These are phyloP conservation scores for Mustelus asterias DNA, from an alignment of 2,113 vertebrate species.

Conservation along the genomic window DNA sequence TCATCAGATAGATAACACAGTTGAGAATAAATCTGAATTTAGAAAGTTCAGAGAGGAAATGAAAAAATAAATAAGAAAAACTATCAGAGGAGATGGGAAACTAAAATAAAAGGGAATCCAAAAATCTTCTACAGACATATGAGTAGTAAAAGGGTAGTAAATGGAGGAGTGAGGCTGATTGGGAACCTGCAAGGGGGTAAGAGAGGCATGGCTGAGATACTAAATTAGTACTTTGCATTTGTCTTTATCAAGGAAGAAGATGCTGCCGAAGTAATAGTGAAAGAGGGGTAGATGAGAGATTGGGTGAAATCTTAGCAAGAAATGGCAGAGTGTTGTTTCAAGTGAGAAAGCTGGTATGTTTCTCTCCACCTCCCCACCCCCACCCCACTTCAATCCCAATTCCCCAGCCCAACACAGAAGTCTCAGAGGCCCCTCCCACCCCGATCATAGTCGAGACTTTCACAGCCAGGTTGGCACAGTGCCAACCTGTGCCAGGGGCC, in stretches of 20 bases:
- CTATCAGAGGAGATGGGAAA: not conserved
- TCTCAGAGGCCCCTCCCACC: no score
- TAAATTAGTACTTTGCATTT: not conserved
- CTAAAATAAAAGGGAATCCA: not conserved
- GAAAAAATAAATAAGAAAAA: not conserved
- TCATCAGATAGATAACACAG: not conserved
- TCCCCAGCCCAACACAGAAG: no score
- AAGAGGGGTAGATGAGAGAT: not conserved
- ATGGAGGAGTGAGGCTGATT: not conserved
- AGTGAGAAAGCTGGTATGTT: no score
- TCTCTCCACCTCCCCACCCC: no score
- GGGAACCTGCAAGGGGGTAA: not conserved
- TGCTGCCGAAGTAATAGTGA: not conserved
- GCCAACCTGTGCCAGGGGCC: no score
- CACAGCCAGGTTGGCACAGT: no score
- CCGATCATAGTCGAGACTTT: no score
- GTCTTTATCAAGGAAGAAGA: not conserved
- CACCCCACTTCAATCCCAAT: no score
- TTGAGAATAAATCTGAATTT: no score
- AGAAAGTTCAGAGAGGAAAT: not conserved
- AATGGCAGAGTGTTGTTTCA: no score
- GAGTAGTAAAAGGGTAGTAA: not conserved
- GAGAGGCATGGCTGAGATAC: not conserved
- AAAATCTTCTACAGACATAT: not conserved
- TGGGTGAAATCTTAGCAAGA: not conserved